Conservation (phyloP, 2,888 invertebrate species). For the Melinaea menophilus region DNA sequence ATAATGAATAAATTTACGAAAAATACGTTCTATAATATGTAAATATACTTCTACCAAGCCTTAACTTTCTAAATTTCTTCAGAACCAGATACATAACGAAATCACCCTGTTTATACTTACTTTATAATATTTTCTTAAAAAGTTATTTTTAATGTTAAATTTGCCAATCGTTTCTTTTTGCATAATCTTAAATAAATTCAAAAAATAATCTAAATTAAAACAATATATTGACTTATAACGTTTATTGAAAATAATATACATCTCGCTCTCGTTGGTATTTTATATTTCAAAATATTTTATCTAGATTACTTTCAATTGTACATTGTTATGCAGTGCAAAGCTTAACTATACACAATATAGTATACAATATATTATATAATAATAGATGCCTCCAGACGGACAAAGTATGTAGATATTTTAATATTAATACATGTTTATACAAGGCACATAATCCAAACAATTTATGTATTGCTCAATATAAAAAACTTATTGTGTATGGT, state of each 20-base stretch:
- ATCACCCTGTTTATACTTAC: no score
- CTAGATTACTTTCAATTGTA: slow-evolving; percentile 36
- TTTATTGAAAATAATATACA: slow-evolving; percentile 75
- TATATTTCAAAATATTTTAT: slow-evolving; percentile 53
- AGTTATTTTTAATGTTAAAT: no score
- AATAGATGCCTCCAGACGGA: slow-evolving; percentile 2
- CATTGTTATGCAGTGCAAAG: slow-evolving; percentile 26
- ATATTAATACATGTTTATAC: neutral
- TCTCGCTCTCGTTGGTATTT: slow-evolving; percentile 50
- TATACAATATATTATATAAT: slow-evolving; percentile 11
- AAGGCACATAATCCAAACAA: slow-evolving; percentile 4
- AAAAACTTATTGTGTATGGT: neutral
- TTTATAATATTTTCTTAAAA: no score
- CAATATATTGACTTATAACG: slow-evolving; percentile 44
- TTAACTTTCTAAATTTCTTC: no score
- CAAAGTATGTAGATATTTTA: neutral
- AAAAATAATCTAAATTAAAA: slow-evolving; percentile 14
- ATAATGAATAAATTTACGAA: no score
- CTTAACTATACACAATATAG: slow-evolving; percentile 8
- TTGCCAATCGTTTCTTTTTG: no score
- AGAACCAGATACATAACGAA: no score
- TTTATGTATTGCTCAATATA: slow-evolving; percentile 1
- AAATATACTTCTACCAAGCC: no score
- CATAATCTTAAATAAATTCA: no score
- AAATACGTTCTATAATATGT: no score